Evolutionary conservation across 30 jellyfish, hydroid and myxozoan genomes (phyloP), one percentile per base, ranked within the genome.

Genomic region (Aurelia sp.): DNA sequence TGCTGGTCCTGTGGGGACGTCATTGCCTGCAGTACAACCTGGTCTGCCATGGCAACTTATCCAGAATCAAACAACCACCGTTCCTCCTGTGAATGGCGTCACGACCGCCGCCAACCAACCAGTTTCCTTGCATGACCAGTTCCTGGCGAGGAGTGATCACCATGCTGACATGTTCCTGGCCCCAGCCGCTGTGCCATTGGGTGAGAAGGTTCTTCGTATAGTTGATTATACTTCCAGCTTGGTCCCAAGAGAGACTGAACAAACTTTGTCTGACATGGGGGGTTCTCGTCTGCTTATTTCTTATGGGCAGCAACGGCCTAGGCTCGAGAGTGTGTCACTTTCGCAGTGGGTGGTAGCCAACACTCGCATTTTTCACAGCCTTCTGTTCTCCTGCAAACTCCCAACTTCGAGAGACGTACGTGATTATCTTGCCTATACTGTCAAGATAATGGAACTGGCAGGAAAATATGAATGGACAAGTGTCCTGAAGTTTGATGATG

Each of bases 111-210:
- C n/a, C n/a, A n/a, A n/a, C 22, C 27, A 17, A 2, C 33, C 1
- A n/a, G 4, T 21, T 5, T 59, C 69, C 0, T 21, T 59, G 3
- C 69, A 59, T 8, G 69, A 59, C 8, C 69, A 21, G 22, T 59
- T 59, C 4, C 0, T 17, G 69, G 69, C 69, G 6, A 1, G 69
- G 11, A 59, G 69, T 11, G 69, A 59, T 3, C 69, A 59, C 0
- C 69, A 59, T 21, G 69, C 69, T 0, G 69, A 59, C 69, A 59
- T 59, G 30, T 59, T 59, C 3, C 69, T 59, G 69, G 69, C 69
- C 11, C 69, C 69, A 8, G 11, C 69, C 2, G 69, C 69, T 59
- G 27, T 59, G 11, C 30, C 69, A 21, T 59, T 59, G 6, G 69
- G 30, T 59, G 69, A 59, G 69, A 59, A 59, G 4, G 69, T 59